Evolutionary conservation across 2,113 vertebrate species (phyloP).

Genomic region (Indri indri): DNA sequence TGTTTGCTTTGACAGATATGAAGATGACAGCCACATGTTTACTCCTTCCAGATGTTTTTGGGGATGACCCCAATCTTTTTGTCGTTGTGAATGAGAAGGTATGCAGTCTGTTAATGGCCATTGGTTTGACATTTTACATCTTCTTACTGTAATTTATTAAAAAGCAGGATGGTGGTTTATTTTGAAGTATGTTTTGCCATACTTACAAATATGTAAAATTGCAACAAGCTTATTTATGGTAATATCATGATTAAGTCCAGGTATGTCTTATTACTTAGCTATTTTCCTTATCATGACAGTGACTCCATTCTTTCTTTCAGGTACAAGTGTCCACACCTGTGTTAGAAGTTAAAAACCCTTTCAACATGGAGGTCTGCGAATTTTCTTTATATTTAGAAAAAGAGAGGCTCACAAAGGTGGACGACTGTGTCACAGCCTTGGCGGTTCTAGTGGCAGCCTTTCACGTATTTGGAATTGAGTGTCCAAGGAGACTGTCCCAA

Average conservation of each 20-base stretch:
- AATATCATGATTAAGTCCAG: neutral
- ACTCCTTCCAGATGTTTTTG: constrained; percentile 82
- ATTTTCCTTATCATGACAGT: neutral
- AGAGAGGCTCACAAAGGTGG: constrained; percentile 73
- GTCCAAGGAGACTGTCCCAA: constrained; percentile 74
- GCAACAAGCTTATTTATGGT: neutral
- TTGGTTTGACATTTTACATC: neutral
- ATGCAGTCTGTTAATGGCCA: neutral
- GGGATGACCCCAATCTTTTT: constrained; percentile 82
- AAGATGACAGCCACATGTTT: constrained; percentile 84
- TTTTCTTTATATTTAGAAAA: constrained; percentile 80
- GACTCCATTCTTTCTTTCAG: constrained; percentile 60
- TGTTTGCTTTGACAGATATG: constrained; percentile 81
- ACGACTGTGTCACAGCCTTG: constrained; percentile 78
- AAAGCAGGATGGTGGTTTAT: neutral
- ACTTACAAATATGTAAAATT: neutral
- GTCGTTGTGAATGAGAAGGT: constrained; percentile 80
- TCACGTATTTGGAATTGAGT: constrained; percentile 70
- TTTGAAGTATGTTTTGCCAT: neutral
- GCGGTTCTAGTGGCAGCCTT: constrained; percentile 77
- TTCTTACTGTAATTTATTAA: neutral
- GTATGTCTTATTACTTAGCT: neutral
- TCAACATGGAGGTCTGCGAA: constrained; percentile 45
- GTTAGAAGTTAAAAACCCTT: constrained; percentile 83
- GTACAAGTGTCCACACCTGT: constrained; percentile 76